Evolutionary conservation across 2,797 vertebrate species (phyloP).

Genomic region (Artibeus jamaicensis): DNA sequence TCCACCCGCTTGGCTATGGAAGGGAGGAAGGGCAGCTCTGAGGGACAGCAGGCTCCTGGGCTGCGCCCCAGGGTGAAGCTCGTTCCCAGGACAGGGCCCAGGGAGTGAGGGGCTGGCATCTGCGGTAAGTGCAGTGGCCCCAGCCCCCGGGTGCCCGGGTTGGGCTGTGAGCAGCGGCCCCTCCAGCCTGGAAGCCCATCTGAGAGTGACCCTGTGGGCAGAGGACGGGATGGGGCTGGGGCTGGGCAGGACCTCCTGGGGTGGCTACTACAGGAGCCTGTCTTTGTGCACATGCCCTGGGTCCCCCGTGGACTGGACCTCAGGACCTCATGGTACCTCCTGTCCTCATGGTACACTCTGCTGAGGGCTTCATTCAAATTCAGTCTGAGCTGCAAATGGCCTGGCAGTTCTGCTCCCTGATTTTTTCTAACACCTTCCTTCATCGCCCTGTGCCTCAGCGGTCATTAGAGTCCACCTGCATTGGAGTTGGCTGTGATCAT

Average conservation of each 20-base stretch:
- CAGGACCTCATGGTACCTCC: neutral
- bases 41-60: neutral
- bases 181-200: neutral
- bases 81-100: neutral
- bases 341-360: neutral
- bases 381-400: rapidly evolving
- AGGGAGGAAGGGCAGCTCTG: neutral
- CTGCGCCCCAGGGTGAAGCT: neutral
- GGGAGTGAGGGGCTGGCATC: neutral
- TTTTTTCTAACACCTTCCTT: rapidly evolving
- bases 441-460: rapidly evolving
- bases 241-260: too few species aligned
- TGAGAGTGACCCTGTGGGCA: neutral
- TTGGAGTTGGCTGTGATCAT: rapidly evolving
- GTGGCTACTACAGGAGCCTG: neutral
- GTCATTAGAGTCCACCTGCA: rapidly evolving
- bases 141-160: rapidly evolving
- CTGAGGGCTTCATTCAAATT: neutral
- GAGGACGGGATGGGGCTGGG: neutral
- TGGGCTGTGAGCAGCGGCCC: neutral
- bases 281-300: neutral
- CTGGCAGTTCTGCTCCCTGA: rapidly evolving
- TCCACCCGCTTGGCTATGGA: neutral
- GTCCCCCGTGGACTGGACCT: rapidly evolving
- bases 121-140: too few species aligned